Evolutionary conservation across 2,888 invertebrate genomes (phyloP), one percentile per base, ranked within the genome.

Genomic region (Pedicia rivosa): DNA sequence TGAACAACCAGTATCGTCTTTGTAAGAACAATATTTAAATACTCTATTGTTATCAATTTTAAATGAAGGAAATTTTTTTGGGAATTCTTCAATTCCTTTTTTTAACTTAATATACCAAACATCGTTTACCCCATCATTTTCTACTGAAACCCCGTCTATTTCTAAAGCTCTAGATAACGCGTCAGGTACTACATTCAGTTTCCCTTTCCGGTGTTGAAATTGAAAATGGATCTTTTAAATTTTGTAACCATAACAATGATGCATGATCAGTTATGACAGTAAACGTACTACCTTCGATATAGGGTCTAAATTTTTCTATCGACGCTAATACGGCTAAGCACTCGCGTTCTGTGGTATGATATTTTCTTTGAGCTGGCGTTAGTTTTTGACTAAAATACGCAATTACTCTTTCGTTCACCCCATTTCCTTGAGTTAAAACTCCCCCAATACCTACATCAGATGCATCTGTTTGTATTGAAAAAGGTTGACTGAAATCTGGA

Each of bases 191-290:
- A 33, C 33, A 22, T 22, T 20, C 4, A 24, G 8, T 22, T 24
- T 20, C 6, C 33, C 33, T 12, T 33, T 13, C 27, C 27, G 5
- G 10, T 27, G 27, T n/a, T n/a, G n/a, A n/a, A n/a, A n/a, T n/a
- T n/a, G n/a, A n/a, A n/a, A n/a, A n/a, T n/a, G 27, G 27, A 27
- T 27, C 27, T 5, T 27, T 27, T 8, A 27, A 8, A 13, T 27
- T 27, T 8, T 27, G n/a, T 10, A 27, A 14, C 39, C 39, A 40
- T 24, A 31, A 32, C 5, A 40, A 14, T 2, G 34, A 22, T 9
- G 16, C 13, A 33, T 40, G 39, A 35, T 40, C 40, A 2, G 39
- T 35, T 5, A 33, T 12, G 10, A 40, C 17, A 5, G 22, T 39
- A 19, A 40, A 40, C 9, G 17, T 17, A 4, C 10, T 12, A 10